Evolutionary conservation across 2,888 invertebrate species (phyloP), one percentile per base, ranked within the genome.

Genomic region (Orchesellides sinensis): DNA sequence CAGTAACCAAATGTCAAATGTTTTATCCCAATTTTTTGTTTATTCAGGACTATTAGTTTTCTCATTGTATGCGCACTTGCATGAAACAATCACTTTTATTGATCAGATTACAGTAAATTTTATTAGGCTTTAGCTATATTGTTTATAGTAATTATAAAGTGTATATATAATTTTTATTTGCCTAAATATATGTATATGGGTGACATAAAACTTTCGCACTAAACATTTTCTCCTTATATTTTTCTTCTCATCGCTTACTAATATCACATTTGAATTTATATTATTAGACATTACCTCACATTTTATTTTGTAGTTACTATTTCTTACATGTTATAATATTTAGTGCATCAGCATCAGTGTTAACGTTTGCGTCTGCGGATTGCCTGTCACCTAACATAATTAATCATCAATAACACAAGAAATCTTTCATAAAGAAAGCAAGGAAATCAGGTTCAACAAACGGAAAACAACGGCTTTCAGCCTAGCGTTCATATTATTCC

Each of bases 181-280:
- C 69, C 69, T 69, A 54, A 52, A 69, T 54, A 29, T 69, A 65
- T 80, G 32, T 52, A 52, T 63, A 49, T 54, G 63, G 52, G 59
- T 49, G 70, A 75, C 82, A 77, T 69, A 82, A 82, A 75, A 70
- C 75, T 82, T 59, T 70, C 82, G 77, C 82, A 63, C 82, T 45
- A 75, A 73, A 63, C 70, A 82, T 75, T 69, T 82, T 82, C 75
- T 75, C 70, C 8, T 63, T 65, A 63, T 10, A 17, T 79, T 52
- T 23, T 66, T 69, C 10, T 52, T 1, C 21, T 70, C n/a, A 61
- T 75, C 65, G 69, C 68, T 49, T 69, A 12, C 75, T 82, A 82
- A 82, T 82, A 82, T 82, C 82, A 82, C 82, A 82, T 82, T 82
- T 82, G 82, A 82, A 75, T 82, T 75, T 49, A 61, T 61, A 21